Percentiles rank a stretch among this genome's conserved stretches.
These are phyloP conservation scores for Meta bourneti DNA, from an alignment of 2,888 invertebrate species.

Conservation along the genomic window DNA sequence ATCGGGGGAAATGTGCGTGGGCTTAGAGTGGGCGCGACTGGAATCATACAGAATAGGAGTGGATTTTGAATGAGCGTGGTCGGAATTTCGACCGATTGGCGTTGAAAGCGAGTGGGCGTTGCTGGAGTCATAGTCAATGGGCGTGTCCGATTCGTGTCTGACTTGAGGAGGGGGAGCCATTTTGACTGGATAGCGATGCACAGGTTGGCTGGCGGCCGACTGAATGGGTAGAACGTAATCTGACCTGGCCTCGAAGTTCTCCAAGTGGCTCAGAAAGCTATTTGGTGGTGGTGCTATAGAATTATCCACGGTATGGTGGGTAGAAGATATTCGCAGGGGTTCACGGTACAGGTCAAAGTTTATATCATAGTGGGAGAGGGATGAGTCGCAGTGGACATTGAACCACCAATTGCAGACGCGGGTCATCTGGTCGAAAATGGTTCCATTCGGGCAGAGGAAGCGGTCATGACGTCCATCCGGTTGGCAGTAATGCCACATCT, in stretches of 20 bases:
- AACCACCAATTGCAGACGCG: constrained; percentile 78
- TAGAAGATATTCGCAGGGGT: neutral
- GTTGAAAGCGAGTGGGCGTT: constrained; percentile 53
- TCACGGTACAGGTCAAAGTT: constrained; percentile 73
- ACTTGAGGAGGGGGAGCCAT: constrained; percentile 64
- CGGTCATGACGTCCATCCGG: constrained; percentile 77
- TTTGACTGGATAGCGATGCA: constrained; percentile 57
- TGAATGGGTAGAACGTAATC: constrained; percentile 5
- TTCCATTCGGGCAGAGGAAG: constrained; percentile 77
- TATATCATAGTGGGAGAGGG: constrained; percentile 63
- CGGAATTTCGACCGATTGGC: constrained; percentile 3
- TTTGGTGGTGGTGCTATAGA: constrained; percentile 24
- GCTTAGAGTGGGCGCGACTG: neutral
- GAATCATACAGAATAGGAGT: neutral
- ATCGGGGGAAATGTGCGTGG: neutral
- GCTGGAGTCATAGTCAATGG: constrained; percentile 65
- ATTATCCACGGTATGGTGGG: constrained; percentile 23
- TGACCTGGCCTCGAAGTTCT: constrained; percentile 54
- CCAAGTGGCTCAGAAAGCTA: constrained; percentile 64
- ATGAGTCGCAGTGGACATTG: constrained; percentile 71
- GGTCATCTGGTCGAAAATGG: constrained; percentile 77
- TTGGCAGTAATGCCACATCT: constrained; percentile 78
- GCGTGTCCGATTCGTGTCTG: constrained; percentile 28
- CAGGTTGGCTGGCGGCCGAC: constrained; percentile 37
- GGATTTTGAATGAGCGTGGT: neutral